Evolutionary conservation across 2,888 invertebrate genomes (phyloP), one percentile per base, ranked within the genome.

Genomic region (Carterocephalus palaemon): DNA sequence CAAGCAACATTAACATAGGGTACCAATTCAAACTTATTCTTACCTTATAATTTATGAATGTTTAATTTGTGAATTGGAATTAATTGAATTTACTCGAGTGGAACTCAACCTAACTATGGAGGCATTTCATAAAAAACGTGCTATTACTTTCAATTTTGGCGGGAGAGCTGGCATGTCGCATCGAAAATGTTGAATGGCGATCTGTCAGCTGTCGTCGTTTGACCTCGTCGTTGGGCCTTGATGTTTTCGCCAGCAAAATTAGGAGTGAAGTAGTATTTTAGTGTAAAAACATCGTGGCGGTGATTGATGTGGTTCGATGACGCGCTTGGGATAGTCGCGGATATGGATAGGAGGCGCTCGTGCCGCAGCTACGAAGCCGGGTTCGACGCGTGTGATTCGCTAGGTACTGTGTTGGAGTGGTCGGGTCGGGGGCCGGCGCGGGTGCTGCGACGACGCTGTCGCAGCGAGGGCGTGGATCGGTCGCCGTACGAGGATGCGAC

Each of bases 401-500:
- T 86, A 49, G 79, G 71, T 47, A 75, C 79, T 33, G 80, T 81
- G 53, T 67, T 83, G 57, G 77, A 81, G 73, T 79, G 78, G 71
- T 67, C 78, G 45, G 70, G 70, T 48, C 68, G 76, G 41, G 74
- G 70, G 50, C 75, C 83, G 56, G 85, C 83, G 47, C 76, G 81
- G 28, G 79, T 85, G 50, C 57, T 83, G 57, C 78, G 87, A 54
- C 81, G 87, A 41, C 80, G 87, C 55, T 88, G 87, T 62, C 84
- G 84, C 58, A 88, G 87, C 60, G 87, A 88, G 59, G 85, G 87
- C 36, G 67, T 87, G 29, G 87, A 88, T 54, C 75, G 84, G 37
- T 85, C 86, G 53, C 84, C 86, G 34, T 86, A 79, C 61, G 86
- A 86, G 71, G 80, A 85, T 81, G 81, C 62, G 53, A 74, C 62